Conservation (phyloP, 2,797 vertebrate genomes). For the Semotilus atromaculatus region DNA sequence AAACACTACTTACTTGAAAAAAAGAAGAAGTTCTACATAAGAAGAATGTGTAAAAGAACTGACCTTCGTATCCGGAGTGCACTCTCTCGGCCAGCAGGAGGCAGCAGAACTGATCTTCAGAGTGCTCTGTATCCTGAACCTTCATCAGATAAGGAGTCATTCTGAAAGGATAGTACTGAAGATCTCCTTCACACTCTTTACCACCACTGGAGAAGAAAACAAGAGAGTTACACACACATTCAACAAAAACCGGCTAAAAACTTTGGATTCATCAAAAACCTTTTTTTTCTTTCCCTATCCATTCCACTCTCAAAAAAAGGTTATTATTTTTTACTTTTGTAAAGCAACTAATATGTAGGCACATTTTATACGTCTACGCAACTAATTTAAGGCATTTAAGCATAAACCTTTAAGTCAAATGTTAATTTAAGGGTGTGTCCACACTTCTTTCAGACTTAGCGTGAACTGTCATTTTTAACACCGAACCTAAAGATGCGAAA, state of each 20-base stretch:
- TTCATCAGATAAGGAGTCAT: slow-evolving; percentile 96
- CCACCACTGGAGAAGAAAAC: slow-evolving; percentile 75
- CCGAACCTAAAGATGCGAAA: too few relatives aligned
- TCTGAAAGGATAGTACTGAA: slow-evolving; percentile 90
- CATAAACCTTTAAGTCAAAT: not conserved
- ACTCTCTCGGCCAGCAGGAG: slow-evolving; percentile 94
- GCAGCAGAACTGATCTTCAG: slow-evolving; percentile 92
- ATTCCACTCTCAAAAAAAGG: not conserved
- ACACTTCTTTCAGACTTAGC: too few relatives aligned
- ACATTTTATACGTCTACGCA: not conserved
- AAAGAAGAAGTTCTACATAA: not conserved
- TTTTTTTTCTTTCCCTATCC: not conserved
- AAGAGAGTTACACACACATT: not conserved
- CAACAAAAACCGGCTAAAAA: not conserved
- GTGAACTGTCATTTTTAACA: too few relatives aligned
- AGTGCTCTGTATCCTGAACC: slow-evolving; percentile 80
- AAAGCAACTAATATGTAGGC: not conserved
- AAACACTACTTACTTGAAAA: not conserved
- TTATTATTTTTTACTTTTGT: not conserved
- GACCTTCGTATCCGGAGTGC: slow-evolving; percentile 97
- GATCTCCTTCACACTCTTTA: slow-evolving; percentile 78
- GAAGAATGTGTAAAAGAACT: slow-evolving; percentile 15
- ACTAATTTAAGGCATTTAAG: not conserved
- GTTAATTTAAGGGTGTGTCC: not conserved
- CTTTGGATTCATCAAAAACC: not conserved